Evolutionary conservation across 1,140 invertebrate species (phyloP).

Genomic region (Eupristina koningsbergeri): DNA sequence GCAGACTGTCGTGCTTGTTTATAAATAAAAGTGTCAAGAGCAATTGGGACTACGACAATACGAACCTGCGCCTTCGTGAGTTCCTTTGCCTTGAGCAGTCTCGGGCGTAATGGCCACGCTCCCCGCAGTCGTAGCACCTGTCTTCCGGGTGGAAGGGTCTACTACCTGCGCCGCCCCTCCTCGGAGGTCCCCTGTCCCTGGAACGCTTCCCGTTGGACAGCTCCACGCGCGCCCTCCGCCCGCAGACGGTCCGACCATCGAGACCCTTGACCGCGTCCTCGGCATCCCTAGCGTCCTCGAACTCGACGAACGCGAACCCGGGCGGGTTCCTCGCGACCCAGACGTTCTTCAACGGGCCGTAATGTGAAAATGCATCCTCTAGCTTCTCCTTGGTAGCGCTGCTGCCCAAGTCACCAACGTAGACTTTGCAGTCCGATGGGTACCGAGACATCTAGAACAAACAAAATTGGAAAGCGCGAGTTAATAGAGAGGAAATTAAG

Average conservation of each 20-base stretch:
- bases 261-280: constrained; percentile 89
- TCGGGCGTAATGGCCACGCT: constrained; percentile 91
- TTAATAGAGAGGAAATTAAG: background rate
- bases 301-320: constrained; percentile 96
- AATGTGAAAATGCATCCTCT: constrained; percentile 95
- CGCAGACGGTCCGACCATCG: constrained; percentile 88
- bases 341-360: constrained; percentile 93
- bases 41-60: background rate
- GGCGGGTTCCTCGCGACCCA: constrained; percentile 95
- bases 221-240: constrained; percentile 91
- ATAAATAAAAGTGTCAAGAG: background rate
- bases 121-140: constrained; percentile 93
- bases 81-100: constrained; percentile 83
- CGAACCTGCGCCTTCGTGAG: constrained; percentile 75
- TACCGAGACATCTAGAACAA: constrained; percentile 80
- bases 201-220: constrained; percentile 86
- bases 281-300: constrained; percentile 91
- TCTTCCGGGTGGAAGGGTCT: constrained; percentile 85
- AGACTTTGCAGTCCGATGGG: constrained; percentile 93
- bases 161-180: constrained; percentile 66
- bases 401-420: constrained; percentile 94
- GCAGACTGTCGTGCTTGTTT: background rate
- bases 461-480: background rate
- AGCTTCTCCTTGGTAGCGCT: constrained; percentile 92
- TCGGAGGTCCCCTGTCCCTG: constrained; percentile 66